These are phyloP conservation scores for Tipula helvola DNA, from an alignment of 2,888 invertebrate genomes.

Conservation along the genomic window DNA sequence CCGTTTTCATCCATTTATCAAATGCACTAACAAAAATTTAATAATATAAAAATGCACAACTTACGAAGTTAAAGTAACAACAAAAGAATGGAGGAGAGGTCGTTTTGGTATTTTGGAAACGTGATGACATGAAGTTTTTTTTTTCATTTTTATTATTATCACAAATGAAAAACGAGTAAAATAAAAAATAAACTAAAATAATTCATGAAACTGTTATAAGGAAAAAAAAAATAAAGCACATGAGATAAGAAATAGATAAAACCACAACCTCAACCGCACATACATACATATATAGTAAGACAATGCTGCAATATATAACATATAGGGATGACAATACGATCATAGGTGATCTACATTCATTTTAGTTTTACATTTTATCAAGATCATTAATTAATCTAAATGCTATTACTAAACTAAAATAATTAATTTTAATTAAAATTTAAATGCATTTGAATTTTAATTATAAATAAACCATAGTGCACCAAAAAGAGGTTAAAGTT, in stretches of 20 bases:
- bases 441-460: not conserved
- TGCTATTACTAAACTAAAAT: not conserved
- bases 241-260: not conserved
- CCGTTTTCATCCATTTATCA: not conserved
- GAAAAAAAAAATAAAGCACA: not conserved
- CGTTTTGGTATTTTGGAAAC: not conserved
- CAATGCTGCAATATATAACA: not conserved
- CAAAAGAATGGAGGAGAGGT: not conserved
- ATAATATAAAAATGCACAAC: not conserved
- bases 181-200: not conserved
- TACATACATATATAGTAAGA: too few relatives aligned
- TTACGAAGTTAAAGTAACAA: not conserved
- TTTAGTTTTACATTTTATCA: not conserved
- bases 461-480: not conserved
- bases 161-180: not conserved
- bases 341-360: not conserved
- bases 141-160: not conserved
- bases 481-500: not conserved
- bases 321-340: not conserved
- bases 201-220: not conserved
- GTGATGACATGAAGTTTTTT: conserved; percentile 5
- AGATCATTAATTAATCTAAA: not conserved
- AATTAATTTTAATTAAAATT: not conserved
- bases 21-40: not conserved
- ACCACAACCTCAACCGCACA: not conserved